Evolutionary conservation across 2,888 invertebrate species (phyloP), one percentile per base, ranked within the genome.

Genomic region (Parasteatoda lunata): DNA sequence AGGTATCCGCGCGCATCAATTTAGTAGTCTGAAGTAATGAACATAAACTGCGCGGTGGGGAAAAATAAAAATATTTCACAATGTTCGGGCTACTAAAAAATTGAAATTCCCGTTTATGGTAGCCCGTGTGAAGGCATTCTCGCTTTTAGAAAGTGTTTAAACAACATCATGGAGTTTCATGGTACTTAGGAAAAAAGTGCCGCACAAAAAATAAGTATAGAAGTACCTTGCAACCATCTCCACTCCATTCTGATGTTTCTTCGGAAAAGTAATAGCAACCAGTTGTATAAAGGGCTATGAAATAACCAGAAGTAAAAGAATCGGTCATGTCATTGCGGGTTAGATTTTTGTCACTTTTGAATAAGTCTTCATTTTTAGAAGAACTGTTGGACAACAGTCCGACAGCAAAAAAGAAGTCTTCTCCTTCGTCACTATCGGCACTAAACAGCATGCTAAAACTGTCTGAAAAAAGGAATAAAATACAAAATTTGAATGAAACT

Each of bases 261-360:
- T 90, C 89, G n/a, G 91, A 89, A 80, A 90, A 91, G 86, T 90
- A 92, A 66, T 90, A 90, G 88, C 92, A 92, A 0, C 91, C 91
- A 5, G 91, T 90, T 9, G 91, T 90, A 83, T 89, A 91, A 0
- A 91, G 89, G 0, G 90, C 88, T 5, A 92, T 81, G 15, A 89
- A 89, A 89, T 92, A 92, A 75, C 91, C 90, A 9, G 90, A 89
- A 3, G 89, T 89, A 88, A 92, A 91, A 7, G 89, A 83, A 5
- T 89, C 88, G 7, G 79, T 88, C 65, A 90, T 80, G 5, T 89
- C 88, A 52, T 90, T 90, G 49, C 88, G 89, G 13, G 89, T 89
- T 3, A 88, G 75, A 5, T 90, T 89, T 13, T 47, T 48, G 5
- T 6, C 51, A 13, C 54, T 54, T 8, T 52, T 45, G 49, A 84